Conservation (phyloP, 2,113 vertebrate species). For the Callochromis pleurospilus region DNA sequence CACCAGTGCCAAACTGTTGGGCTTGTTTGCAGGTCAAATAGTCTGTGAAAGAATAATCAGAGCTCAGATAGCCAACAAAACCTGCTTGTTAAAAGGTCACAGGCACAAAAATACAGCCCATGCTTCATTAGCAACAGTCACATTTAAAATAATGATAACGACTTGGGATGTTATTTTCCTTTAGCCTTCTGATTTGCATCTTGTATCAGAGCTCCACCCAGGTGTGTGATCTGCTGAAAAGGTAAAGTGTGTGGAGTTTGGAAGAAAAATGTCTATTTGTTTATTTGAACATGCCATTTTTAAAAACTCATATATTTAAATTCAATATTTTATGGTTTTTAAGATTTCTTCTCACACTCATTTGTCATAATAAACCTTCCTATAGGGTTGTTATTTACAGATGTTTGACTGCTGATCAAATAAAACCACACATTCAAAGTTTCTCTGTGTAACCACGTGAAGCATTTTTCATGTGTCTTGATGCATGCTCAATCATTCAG, state of each 20-base stretch:
- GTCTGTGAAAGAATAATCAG: neutral
- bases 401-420: neutral
- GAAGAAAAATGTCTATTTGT: neutral
- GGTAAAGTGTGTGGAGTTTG: neutral
- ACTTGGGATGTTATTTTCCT: neutral
- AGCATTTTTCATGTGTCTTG: neutral
- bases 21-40: neutral
- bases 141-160: neutral
- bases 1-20: neutral
- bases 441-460: neutral
- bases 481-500: neutral
- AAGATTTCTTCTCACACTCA: neutral
- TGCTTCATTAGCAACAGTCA: neutral
- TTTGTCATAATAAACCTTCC: neutral
- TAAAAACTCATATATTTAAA: neutral
- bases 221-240: neutral
- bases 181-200: neutral
- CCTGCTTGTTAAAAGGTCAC: constrained; percentile 7
- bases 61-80: neutral
- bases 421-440: neutral
- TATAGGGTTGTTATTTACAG: neutral
- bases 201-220: neutral
- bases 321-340: neutral
- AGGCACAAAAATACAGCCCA: neutral
- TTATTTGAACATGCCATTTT: neutral